Percentiles rank a stretch among this genome's conserved stretches.
Conservation (phyloP, 1,140 invertebrate genomes). For the Aphis gossypii region DNA sequence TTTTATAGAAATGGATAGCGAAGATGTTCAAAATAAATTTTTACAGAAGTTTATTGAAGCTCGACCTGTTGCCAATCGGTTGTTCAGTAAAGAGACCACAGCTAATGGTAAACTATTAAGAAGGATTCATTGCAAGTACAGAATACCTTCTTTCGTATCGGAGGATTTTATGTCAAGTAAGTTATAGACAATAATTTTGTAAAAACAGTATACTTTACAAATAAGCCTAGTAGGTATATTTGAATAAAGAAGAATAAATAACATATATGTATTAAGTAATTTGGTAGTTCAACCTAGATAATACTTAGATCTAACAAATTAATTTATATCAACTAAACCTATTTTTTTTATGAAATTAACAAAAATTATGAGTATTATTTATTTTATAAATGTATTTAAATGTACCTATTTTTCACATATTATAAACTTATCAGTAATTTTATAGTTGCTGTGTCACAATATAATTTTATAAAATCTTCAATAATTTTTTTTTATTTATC, state of each 20-base stretch:
- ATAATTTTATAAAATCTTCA: not conserved
- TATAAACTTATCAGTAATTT: not conserved
- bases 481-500: not conserved
- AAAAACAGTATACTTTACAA: not conserved
- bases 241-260: not conserved
- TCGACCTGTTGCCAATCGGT: constrained; percentile 61
- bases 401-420: not conserved
- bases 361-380: not conserved
- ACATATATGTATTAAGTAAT: not conserved
- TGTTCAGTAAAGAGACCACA: constrained; percentile 60
- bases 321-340: not conserved
- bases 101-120: constrained; percentile 60
- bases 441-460: not conserved
- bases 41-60: constrained; percentile 66
- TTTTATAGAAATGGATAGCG: constrained; percentile 66
- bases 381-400: not conserved
- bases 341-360: too few species aligned
- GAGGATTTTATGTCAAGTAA: constrained; percentile 48
- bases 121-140: constrained; percentile 67
- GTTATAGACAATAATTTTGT: not conserved
- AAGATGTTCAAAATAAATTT: constrained; percentile 65
- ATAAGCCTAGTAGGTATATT: not conserved
- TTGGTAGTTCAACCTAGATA: not conserved
- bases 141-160: constrained; percentile 62
- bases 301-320: not conserved